These are phyloP conservation scores for Elmis aenea DNA, from an alignment of 2,888 invertebrate genomes.

Conservation along the genomic window DNA sequence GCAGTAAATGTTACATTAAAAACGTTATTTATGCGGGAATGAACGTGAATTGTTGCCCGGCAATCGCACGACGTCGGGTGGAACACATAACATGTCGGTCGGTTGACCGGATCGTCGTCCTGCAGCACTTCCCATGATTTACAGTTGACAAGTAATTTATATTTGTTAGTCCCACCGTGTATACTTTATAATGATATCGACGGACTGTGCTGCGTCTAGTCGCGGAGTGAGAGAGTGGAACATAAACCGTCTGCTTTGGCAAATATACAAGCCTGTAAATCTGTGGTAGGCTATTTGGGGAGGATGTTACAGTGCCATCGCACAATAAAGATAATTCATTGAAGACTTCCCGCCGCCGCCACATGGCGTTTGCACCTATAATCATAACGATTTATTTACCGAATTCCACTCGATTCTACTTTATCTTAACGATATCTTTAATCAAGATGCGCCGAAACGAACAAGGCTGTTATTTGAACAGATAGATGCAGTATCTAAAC, in stretches of 20 bases:
- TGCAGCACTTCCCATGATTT: constrained; percentile 21
- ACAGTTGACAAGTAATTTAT: constrained; percentile 23
- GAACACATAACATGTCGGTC: constrained; percentile 6
- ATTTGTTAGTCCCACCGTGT: constrained; percentile 19
- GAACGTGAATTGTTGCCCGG: constrained; percentile 25
- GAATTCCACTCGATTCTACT: constrained; percentile 25
- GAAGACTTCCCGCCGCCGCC: constrained; percentile 15
- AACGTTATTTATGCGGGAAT: constrained; percentile 31
- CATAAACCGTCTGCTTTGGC: constrained; percentile 22
- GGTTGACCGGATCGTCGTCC: constrained; percentile 12
- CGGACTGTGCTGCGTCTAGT: constrained; percentile 16
- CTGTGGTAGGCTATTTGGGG: constrained; percentile 21
- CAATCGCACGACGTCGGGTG: constrained; percentile 7
- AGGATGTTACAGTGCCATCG: constrained; percentile 18
- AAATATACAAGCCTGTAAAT: constrained; percentile 25
- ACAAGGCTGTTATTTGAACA: constrained; percentile 21
- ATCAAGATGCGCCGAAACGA: constrained; percentile 27
- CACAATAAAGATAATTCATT: constrained; percentile 23
- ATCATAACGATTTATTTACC: constrained; percentile 20
- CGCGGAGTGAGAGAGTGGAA: constrained; percentile 16
- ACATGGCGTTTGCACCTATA: constrained; percentile 17
- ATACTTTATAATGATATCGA: constrained; percentile 12
- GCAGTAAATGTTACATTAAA: constrained; percentile 35
- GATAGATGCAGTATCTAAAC: constrained; percentile 21
- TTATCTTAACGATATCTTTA: constrained; percentile 29